These are phyloP conservation scores for Rhorus exstirpatorius DNA, from an alignment of 2,888 invertebrate genomes.

Conservation along the genomic window DNA sequence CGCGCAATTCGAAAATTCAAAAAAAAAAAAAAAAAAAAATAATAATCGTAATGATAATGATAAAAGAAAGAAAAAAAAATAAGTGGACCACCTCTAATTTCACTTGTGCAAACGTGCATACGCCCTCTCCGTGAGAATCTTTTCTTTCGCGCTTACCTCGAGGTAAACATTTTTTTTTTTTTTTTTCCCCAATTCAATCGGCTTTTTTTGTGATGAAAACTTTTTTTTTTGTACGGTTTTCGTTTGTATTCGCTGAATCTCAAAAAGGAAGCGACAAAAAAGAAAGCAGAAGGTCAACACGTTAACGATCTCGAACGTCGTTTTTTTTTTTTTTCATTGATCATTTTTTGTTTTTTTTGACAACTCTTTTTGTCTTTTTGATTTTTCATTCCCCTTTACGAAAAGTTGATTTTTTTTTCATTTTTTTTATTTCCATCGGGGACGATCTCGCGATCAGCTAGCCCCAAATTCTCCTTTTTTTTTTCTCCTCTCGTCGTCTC, in stretches of 20 bases:
- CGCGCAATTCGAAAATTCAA: slow-evolving; percentile 17
- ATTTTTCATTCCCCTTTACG: slow-evolving; percentile 10
- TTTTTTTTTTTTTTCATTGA: slow-evolving; percentile 25
- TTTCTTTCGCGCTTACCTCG: slow-evolving; percentile 3
- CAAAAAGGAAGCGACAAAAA: slow-evolving; percentile 78
- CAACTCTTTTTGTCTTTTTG: slow-evolving; percentile 6
- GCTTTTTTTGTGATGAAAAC: neutral
- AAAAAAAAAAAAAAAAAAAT: slow-evolving; percentile 7
- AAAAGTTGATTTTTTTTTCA: slow-evolving; percentile 22
- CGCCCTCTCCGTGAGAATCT: slow-evolving; percentile 30
- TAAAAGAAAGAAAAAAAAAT: slow-evolving; percentile 66
- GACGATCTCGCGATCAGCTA: no score
- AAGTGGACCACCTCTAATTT: slow-evolving; percentile 79
- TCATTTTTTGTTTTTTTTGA: neutral
- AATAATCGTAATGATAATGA: slow-evolving; percentile 18
- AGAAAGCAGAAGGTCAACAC: slow-evolving; percentile 78
- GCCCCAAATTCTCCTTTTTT: no score
- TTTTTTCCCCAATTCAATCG: neutral
- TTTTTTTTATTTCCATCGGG: neutral
- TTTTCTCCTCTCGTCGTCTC: no score
- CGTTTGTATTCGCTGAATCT: slow-evolving; percentile 50
- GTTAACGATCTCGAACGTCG: slow-evolving; percentile 48
- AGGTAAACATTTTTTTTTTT: no score
- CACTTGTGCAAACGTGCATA: slow-evolving; percentile 15
- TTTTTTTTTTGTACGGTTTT: slow-evolving; percentile 27